phyloP scores from a whole-genome alignment of 2,797 vertebrate species.

The Sebastes cheni region DNA sequence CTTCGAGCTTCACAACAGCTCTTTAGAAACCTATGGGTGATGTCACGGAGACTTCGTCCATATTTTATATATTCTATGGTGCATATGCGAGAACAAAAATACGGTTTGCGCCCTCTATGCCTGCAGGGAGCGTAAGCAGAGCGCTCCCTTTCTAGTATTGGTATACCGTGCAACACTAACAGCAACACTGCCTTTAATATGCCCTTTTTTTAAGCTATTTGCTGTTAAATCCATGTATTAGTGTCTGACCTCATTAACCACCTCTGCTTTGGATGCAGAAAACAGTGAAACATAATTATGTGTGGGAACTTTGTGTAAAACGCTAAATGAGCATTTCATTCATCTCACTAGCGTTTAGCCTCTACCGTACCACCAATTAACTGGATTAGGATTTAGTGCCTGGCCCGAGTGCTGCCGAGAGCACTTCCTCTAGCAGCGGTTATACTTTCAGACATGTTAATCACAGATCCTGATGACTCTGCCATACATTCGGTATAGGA shows the following conservation, averaged over 20 bases:
- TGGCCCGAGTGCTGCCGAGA: constrained; percentile 67
- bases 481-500: constrained; percentile 68
- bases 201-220: constrained; percentile 9
- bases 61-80: no score
- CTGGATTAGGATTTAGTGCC: constrained; percentile 75
- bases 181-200: neutral
- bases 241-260: constrained; percentile 55
- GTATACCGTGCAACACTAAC: neutral
- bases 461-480: constrained; percentile 78
- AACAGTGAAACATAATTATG: constrained; percentile 57
- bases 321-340: constrained; percentile 69
- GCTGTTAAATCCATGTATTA: constrained; percentile 27
- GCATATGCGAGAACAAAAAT: neutral
- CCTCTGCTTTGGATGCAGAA: constrained; percentile 42
- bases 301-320: constrained; percentile 61
- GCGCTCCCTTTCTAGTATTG: neutral
- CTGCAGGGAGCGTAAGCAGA: neutral
- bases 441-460: constrained; percentile 79
- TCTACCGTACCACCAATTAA: constrained; percentile 74
- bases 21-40: no score
- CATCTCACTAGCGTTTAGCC: constrained; percentile 64
- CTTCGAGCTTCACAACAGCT: no score
- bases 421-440: constrained; percentile 66
- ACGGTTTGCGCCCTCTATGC: neutral
- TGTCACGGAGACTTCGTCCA: no score